A percentile compares a stretch with the other conserved stretches of the same genome.
Evolutionary conservation across 2,797 vertebrate species (phyloP).

Genomic region (Cyclura pinguis): DNA sequence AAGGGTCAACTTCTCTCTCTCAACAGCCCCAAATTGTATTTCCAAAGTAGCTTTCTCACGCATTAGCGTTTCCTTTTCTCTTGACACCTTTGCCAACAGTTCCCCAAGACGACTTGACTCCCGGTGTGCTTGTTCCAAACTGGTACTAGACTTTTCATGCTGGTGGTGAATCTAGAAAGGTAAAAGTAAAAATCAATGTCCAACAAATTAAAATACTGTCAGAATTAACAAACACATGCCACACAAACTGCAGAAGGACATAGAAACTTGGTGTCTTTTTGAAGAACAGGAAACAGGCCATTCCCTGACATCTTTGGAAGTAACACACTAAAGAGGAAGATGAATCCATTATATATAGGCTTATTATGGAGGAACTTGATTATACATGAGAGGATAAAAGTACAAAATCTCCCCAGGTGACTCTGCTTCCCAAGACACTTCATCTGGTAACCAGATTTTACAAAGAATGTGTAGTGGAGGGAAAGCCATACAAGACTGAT

Average conservation of each 20-base stretch:
- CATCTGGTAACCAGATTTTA: not conserved
- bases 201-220: not conserved
- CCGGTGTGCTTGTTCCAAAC: constrained; percentile 76
- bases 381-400: not conserved
- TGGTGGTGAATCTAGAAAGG: constrained; percentile 60
- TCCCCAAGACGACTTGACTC: constrained; percentile 70
- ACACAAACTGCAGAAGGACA: not conserved
- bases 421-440: not conserved
- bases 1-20: constrained; percentile 74
- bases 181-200: not conserved
- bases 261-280: not conserved
- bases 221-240: not conserved
- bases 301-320: too few species aligned
- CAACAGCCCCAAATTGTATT: constrained; percentile 73
- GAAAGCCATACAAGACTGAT: too few species aligned
- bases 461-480: not conserved
- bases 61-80: constrained; percentile 79
- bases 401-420: too few species aligned
- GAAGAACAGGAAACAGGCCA: not conserved
- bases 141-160: constrained; percentile 52
- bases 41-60: constrained; percentile 79
- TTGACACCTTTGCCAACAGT: constrained; percentile 54
- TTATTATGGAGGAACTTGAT: not conserved
- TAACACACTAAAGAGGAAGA: not conserved
- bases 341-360: not conserved